Conservation (phyloP, 1,140 invertebrate genomes). For the Drosophila tristis region DNA sequence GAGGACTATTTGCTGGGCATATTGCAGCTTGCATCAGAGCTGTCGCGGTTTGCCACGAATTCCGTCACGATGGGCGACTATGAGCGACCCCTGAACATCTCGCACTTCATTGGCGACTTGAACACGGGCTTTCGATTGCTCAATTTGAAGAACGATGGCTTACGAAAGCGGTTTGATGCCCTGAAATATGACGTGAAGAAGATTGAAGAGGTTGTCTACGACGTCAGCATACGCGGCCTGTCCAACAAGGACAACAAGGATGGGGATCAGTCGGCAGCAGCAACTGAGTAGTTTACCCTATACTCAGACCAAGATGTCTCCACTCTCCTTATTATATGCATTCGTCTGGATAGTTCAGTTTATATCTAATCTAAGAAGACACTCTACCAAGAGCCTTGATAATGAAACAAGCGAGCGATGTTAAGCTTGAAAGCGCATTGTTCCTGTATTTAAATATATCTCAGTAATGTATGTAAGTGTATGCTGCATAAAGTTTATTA, state of each 20-base stretch:
- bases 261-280: constrained; percentile 20
- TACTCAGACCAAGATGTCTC: constrained; percentile 2
- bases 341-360: constrained; percentile 2
- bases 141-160: constrained; percentile 95
- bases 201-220: constrained; percentile 97
- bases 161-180: constrained; percentile 94
- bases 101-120: constrained; percentile 93
- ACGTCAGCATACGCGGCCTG: constrained; percentile 94
- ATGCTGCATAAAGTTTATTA: neutral
- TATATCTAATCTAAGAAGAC: constrained; percentile 14
- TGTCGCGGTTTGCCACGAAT: constrained; percentile 94
- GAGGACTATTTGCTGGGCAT: constrained; percentile 96
- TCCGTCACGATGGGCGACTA: constrained; percentile 95
- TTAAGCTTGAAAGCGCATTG: too few relatives aligned
- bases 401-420: too few relatives aligned
- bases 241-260: constrained; percentile 36
- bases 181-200: constrained; percentile 98
- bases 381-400: too few relatives aligned
- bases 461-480: too few relatives aligned
- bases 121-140: constrained; percentile 94
- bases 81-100: constrained; percentile 91
- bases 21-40: constrained; percentile 91
- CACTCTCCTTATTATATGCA: constrained; percentile 1
- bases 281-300: constrained; percentile 30
- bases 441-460: too few relatives aligned